Conservation (phyloP, 2,113 vertebrate species). For the Gopherus evgoodei region DNA sequence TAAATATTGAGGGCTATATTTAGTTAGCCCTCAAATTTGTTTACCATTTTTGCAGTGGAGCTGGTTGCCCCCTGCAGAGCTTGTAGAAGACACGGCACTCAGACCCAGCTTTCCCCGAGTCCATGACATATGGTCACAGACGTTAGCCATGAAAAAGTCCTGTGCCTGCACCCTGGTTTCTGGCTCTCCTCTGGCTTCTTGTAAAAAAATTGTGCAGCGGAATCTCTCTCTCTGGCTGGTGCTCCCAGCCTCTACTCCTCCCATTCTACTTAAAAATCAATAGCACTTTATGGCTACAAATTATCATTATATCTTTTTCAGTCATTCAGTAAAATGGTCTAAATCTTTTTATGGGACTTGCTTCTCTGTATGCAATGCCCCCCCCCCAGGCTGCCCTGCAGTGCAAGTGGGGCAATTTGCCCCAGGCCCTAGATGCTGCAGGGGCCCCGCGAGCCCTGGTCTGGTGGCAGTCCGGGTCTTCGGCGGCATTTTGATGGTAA, state of each 20-base stretch:
- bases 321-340: background rate
- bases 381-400: too few species aligned
- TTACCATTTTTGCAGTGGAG: background rate
- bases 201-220: background rate
- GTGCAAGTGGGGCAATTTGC: too few species aligned
- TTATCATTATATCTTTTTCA: background rate
- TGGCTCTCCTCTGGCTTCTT: background rate
- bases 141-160: background rate
- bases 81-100: background rate
- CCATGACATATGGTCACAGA: rapidly evolving
- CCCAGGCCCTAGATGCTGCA: too few species aligned
- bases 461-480: too few species aligned
- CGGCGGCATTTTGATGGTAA: too few species aligned
- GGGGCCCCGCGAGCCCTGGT: too few species aligned
- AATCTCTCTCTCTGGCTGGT: background rate
- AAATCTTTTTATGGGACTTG: background rate
- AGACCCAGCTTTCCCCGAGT: background rate
- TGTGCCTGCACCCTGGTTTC: background rate
- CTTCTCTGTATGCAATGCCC: background rate
- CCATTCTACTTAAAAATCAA: background rate
- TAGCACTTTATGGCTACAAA: background rate
- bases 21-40: background rate
- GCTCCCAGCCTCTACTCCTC: background rate
- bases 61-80: background rate
- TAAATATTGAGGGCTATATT: background rate